Conservation (phyloP, 2,888 invertebrate genomes). For the Autographa gamma region DNA sequence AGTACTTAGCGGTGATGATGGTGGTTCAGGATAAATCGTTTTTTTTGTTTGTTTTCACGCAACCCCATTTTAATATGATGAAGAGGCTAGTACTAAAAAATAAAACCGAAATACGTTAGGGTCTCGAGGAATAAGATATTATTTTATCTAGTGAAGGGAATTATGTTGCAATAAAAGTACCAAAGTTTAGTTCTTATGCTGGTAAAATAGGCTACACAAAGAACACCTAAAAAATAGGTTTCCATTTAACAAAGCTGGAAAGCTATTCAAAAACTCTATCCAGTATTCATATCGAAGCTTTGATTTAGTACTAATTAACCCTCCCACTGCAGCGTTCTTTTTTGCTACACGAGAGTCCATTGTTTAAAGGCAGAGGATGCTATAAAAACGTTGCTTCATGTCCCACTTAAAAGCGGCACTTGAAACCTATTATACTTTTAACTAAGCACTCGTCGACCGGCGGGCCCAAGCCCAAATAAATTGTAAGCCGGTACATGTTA, state of each 20-base stretch:
- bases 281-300: conserved; percentile 49
- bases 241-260: conserved; percentile 17
- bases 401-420: conserved; percentile 76
- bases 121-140: too few relatives aligned
- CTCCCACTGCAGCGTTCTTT: conserved; percentile 52
- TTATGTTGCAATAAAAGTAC: background rate
- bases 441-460: conserved; percentile 69
- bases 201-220: conserved; percentile 6
- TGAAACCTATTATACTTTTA: conserved; percentile 83
- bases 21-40: conserved; percentile 39
- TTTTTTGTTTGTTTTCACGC: conserved; percentile 48
- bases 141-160: background rate
- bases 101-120: background rate
- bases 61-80: background rate
- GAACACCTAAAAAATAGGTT: conserved; percentile 9
- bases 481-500: conserved; percentile 64
- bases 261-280: conserved; percentile 23
- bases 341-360: conserved; percentile 63
- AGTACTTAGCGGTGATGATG: conserved; percentile 55
- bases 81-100: background rate
- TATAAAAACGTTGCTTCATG: conserved; percentile 72
- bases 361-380: conserved; percentile 67
- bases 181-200: background rate
- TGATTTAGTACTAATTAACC: conserved; percentile 72
- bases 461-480: conserved; percentile 67